These are phyloP conservation scores for Cyprinodon brontotheroides DNA, from an alignment of 2,113 vertebrate genomes.

Conservation along the genomic window DNA sequence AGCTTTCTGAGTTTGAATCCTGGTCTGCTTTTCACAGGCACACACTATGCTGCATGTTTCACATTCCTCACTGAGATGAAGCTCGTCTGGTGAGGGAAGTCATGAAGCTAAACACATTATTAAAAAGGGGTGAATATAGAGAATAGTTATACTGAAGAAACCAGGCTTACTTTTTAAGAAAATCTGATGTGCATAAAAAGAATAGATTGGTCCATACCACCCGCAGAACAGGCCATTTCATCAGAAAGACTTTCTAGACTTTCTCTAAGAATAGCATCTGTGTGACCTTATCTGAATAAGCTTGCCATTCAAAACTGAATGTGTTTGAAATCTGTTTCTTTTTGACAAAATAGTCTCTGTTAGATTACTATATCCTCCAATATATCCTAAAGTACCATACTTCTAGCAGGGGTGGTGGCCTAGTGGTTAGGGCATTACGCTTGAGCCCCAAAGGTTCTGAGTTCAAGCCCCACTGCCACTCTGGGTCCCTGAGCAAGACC, in stretches of 20 bases:
- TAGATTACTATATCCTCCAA: too few species aligned
- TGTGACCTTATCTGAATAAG: background rate
- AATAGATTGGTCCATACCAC: background rate
- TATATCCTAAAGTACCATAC: too few species aligned
- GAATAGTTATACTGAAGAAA: background rate
- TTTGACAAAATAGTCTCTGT: too few species aligned
- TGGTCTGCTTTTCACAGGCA: constrained; percentile 31
- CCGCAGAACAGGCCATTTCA: background rate
- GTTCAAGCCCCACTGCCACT: too few species aligned
- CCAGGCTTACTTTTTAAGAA: background rate
- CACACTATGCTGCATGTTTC: constrained; percentile 3
- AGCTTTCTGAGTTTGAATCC: background rate
- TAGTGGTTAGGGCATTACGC: too few species aligned
- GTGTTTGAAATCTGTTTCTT: too few species aligned
- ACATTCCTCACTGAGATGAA: constrained; percentile 51
- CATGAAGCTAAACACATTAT: background rate
- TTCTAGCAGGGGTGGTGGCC: too few species aligned
- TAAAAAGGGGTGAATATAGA: constrained; percentile 6
- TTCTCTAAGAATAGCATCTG: background rate
- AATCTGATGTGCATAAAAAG: background rate
- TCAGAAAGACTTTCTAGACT: background rate
- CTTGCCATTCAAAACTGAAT: too few species aligned
- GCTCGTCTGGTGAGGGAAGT: constrained; percentile 28
- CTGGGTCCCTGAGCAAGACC: too few species aligned
- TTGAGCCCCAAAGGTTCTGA: too few species aligned